These are phyloP conservation scores for Adelges cooleyi DNA, from an alignment of 1,140 invertebrate species.

Conservation along the genomic window DNA sequence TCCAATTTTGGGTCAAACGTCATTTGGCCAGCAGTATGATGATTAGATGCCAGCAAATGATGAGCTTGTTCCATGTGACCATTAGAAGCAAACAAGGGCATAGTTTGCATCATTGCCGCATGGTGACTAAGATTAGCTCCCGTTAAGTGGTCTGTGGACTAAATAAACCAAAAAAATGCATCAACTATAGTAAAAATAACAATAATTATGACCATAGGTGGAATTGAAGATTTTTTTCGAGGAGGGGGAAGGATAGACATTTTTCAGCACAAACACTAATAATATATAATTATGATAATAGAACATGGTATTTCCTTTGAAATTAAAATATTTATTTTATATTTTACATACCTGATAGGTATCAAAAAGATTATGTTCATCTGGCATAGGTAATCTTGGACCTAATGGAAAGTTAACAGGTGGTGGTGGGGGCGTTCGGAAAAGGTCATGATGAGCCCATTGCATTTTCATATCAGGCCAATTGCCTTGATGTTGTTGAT, in stretches of 20 bases:
- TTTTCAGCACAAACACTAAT: no score
- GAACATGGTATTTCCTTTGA: no score
- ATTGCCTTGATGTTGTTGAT: conserved; percentile 11
- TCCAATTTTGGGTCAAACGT: conserved; percentile 16
- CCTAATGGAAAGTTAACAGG: conserved; percentile 16
- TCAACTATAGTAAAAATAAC: no score
- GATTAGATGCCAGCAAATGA: conserved; percentile 6
- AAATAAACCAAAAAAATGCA: background rate
- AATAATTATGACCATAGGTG: no score
- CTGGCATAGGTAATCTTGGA: background rate
- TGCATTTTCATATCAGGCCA: conserved; percentile 24
- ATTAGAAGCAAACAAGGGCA: conserved; percentile 15
- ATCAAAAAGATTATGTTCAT: conserved; percentile 18
- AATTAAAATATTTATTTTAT: no score
- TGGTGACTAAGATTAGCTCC: conserved; percentile 7
- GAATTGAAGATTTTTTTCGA: no score
- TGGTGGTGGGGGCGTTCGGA: conserved; percentile 17
- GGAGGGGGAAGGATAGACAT: no score
- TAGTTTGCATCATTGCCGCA: conserved; percentile 21
- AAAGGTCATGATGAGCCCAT: conserved; percentile 22
- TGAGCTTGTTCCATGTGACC: conserved; percentile 17
- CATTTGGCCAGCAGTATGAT: conserved; percentile 16
- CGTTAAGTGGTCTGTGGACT: conserved; percentile 12
- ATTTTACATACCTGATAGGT: conserved; percentile 11
- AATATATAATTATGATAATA: no score